A percentile compares a stretch with the other conserved stretches of the same genome.
Conservation (phyloP, 2,797 vertebrate genomes). For the Gorsachius magnificus region DNA sequence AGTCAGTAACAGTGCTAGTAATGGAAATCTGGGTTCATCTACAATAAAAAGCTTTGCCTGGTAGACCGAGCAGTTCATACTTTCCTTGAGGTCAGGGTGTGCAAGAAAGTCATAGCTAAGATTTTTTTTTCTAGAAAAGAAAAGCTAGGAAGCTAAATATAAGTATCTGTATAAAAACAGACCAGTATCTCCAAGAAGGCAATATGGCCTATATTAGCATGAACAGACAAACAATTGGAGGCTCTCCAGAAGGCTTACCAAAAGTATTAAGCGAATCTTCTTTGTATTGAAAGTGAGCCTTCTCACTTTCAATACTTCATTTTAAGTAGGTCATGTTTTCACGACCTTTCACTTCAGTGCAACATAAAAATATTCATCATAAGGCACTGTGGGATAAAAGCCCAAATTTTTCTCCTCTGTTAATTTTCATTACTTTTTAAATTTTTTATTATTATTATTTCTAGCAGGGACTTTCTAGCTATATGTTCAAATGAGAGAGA, state of each 20-base stretch:
- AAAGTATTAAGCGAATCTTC: not conserved
- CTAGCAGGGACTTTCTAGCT: not conserved
- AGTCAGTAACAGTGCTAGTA: not conserved
- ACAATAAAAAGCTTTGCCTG: not conserved
- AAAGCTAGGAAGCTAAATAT: not conserved
- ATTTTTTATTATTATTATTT: not conserved
- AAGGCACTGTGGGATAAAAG: not conserved
- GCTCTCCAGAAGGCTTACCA: not conserved
- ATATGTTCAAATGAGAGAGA: not conserved
- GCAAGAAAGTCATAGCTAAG: not conserved
- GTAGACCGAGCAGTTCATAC: rapidly evolving
- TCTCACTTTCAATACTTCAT: not conserved
- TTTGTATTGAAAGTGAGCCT: too few relatives aligned
- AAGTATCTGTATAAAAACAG: not conserved
- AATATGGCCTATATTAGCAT: not conserved
- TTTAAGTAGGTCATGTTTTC: not conserved
- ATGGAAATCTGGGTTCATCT: not conserved
- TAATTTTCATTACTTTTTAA: not conserved
- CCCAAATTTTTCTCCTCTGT: not conserved
- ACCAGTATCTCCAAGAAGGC: not conserved
- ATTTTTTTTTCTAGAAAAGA: not conserved
- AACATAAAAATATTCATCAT: not conserved
- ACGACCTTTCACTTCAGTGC: not conserved
- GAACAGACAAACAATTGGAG: not conserved
- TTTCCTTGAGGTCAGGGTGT: not conserved